Evolutionary conservation across 2,797 vertebrate species (phyloP), one percentile per base, ranked within the genome.

Genomic region (Platyrinchus mystaceus): DNA sequence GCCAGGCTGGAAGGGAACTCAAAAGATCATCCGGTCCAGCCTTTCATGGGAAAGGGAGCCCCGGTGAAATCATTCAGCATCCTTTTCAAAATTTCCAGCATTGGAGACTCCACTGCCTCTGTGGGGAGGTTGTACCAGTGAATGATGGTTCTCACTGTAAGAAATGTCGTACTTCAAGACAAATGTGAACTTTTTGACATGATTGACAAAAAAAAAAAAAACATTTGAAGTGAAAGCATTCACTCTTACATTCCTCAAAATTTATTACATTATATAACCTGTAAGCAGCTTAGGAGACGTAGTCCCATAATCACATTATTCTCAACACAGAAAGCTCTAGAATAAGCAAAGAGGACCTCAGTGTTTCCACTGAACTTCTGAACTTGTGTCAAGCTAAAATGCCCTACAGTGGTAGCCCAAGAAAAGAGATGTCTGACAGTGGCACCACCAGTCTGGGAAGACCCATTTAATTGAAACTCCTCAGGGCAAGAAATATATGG

Each of bases 391-490:
- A 60, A 70, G 44, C 60, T 85, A 28, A 66, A 89, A 74, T 9
- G 13, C 32, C 16, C 30, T 22, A 36, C 19, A 17, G 27, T 2
- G 4, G 49, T 3, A 89, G 28, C 32, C 63, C 21, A 64, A 43
- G 46, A 41, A 23, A 55, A 70, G 14, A 66, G 60, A 27, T 19
- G 23, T 22, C 68, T 0, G 0, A 27, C 0, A 47, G 32, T 5
- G 7, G 32, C 49, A 83, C 21, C 52, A 44, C 15, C 34, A 20
- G 26, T 23, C 49, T 74, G 58, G 17, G 37, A 82, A 87, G 47
- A 79, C 36, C 19, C 36, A 23, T 53, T 64, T 50, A 43, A 78
- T 0, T 18, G 62, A 49, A 84, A 53, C 23, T 36, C 34, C 30
- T 23, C 14, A 37, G 15, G 49, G 37, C 58, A 68, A 84, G 49